Evolutionary conservation across 2,113 vertebrate species (phyloP), one percentile per base, ranked within the genome.

Genomic region (Ictalurus furcatus): DNA sequence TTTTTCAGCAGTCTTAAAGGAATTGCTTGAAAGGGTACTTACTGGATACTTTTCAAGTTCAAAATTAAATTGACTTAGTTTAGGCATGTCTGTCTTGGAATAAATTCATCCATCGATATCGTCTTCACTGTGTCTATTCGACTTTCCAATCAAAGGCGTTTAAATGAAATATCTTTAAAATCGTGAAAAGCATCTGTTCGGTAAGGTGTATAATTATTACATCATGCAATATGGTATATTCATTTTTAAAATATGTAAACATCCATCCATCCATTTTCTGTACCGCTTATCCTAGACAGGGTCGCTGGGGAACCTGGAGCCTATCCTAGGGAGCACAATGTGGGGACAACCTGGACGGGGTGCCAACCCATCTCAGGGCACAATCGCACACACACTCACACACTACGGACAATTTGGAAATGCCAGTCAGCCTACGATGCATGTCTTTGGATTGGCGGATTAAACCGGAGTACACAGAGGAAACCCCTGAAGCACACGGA

Each of bases 21-120:
- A 58, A 54, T 54, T 79, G 4, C 25, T 1, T 54, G 54, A 21
- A 74, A 81, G 54, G 17, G n/a, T 58, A 9, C n/a, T 56, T 58
- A 58, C n/a, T 34, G 79, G 79, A 6, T 79, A 52, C 44, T 79
- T 79, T 52, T 79, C 3, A 56, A 56, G 28, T 80, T 56, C 2
- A 80, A 56, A 82, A 28, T 30, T 19, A 19, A 80, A 56, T 56
- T 17, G 48, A 80, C 14, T 54, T n/a, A 16, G 4, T 56, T n/a
- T 56, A 56, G 19, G 14, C 6, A 6, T 56, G 28, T 80, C 52
- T 54, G 28, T 56, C 48, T 30, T 19, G 25, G 78, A 56, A 80
- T 80, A 56, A 80, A 80, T 80, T 30, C 25, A 3, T 80, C 78
- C 78, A 56, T 56, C 78, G 11, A 79, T 52, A 81, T 28, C 78